These are phyloP conservation scores for Halcyon badia DNA, from an alignment of 2,797 vertebrate species.

Conservation along the genomic window DNA sequence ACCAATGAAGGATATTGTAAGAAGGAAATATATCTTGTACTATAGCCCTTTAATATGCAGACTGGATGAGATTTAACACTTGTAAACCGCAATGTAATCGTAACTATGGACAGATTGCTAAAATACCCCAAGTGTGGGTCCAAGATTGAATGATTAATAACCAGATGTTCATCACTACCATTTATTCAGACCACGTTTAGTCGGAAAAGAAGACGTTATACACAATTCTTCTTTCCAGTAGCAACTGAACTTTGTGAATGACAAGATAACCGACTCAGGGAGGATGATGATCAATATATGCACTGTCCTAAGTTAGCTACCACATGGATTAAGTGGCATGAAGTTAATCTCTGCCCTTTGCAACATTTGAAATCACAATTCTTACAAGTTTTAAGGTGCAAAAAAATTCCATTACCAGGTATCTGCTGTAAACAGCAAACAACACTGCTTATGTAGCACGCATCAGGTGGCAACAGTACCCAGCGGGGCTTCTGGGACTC, in stretches of 20 bases:
- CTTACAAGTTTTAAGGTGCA: background rate
- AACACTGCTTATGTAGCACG: background rate
- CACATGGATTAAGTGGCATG: rapidly evolving
- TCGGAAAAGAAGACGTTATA: background rate
- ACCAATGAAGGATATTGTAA: background rate
- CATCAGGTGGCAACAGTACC: background rate
- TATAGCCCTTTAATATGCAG: background rate
- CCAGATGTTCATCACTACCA: background rate
- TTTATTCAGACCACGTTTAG: background rate
- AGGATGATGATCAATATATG: background rate
- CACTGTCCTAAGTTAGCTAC: background rate
- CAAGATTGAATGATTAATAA: background rate
- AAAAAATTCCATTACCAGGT: background rate
- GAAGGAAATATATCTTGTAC: background rate
- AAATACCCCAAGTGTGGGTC: background rate
- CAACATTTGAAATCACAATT: rapidly evolving
- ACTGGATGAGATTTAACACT: background rate
- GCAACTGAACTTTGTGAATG: background rate
- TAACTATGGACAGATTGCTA: background rate
- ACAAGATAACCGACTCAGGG: background rate
- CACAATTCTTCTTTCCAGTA: background rate
- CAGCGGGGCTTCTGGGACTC: background rate
- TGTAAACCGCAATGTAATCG: background rate
- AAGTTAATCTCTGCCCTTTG: background rate
- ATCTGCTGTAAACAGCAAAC: background rate